Evolutionary conservation across 2,113 vertebrate genomes (phyloP).

Genomic region (Myrmophylax atrothorax): DNA sequence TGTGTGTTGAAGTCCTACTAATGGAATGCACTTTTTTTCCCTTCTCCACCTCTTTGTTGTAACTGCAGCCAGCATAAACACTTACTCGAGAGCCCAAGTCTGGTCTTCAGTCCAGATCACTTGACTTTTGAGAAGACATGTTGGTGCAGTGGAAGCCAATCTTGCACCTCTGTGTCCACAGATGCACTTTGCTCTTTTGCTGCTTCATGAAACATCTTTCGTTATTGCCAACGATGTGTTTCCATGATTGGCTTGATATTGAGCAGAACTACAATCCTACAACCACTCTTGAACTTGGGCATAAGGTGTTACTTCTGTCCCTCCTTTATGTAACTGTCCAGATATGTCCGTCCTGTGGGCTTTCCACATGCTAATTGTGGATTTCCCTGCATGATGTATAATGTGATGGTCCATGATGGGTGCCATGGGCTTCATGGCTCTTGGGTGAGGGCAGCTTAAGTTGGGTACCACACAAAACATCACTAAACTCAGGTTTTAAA

Average conservation of each 20-base stretch:
- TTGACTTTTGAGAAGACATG: background rate
- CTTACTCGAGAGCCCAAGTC: background rate
- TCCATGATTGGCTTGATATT: background rate
- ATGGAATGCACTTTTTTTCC: background rate
- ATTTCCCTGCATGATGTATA: background rate
- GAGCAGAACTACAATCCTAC: background rate
- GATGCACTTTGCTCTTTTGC: background rate
- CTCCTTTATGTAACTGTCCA: background rate
- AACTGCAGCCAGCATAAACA: background rate
- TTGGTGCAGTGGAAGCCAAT: background rate
- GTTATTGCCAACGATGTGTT: background rate
- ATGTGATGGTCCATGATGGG: background rate
- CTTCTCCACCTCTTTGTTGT: background rate
- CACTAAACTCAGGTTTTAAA: background rate
- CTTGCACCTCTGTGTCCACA: background rate
- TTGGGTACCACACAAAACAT: background rate
- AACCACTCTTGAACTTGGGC: background rate
- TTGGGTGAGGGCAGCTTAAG: background rate
- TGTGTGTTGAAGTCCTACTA: background rate
- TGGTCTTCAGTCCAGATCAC: background rate
- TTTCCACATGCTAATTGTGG: background rate
- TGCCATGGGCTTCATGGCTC: background rate
- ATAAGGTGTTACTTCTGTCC: background rate
- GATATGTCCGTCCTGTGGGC: fast-evolving
- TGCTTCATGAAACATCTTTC: background rate